Evolutionary conservation across 2,797 vertebrate genomes (phyloP), one percentile per base, ranked within the genome.

Genomic region (Spea hammondii): DNA sequence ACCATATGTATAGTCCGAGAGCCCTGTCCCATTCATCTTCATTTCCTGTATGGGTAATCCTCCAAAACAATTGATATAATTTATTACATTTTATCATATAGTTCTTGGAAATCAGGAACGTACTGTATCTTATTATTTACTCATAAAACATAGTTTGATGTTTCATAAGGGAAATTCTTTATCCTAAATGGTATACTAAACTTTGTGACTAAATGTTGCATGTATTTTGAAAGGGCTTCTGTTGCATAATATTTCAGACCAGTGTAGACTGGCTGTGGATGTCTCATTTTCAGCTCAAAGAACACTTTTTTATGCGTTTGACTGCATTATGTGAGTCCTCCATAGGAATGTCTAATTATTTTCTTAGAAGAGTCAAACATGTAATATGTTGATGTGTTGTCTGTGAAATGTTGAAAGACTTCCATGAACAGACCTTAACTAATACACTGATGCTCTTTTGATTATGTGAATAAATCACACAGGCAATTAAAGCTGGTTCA

Each of bases 371-470:
- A 66, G 50, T n/a, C 72, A 53, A 13, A 49, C 53, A 17, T 65
- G 8, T 50, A 65, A 66, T 74, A 53, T 67, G 44, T 50, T 53
- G 53, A 76, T 55, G 44, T 57, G 64, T 10, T 45, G 64, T 65
- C 64, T 76, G 73, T 67, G 13, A 59, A 47, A 57, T 74, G 51
- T 48, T 53, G 59, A 74, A 72, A 13, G 32, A 32, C 44, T 76
- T 44, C 12, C 54, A 75, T 17, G 54, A 46, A 65, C 14, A 50
- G 50, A 44, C 44, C 65, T 53, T 54, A 47, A 13, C 60, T 51
- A 76, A 76, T 76, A 76, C 13, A 48, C 11, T 47, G 5, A 55
- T 8, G 62, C 46, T 76, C 50, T 67, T 76, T 65, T 76, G 11
- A 57, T 57, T 49, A 68, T 68, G 8, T 59, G 8, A 68, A 67